Conservation (phyloP, 2,797 vertebrate genomes). For the Onychomys leucogaster region DNA sequence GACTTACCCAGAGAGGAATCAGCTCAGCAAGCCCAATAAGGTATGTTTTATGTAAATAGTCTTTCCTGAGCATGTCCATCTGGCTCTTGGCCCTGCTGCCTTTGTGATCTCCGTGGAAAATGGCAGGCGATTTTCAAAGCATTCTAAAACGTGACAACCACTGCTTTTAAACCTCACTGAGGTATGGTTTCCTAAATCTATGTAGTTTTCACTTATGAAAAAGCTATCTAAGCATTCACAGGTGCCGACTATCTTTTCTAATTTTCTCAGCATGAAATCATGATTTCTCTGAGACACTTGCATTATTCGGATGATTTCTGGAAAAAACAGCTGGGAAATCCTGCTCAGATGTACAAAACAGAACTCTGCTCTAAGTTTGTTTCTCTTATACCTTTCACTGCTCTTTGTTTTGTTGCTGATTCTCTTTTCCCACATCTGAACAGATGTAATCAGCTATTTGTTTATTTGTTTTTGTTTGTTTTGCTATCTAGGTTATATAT, state of each 20-base stretch:
- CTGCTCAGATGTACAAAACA: neutral
- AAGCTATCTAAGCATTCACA: neutral
- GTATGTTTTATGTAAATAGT: neutral
- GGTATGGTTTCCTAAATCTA: neutral
- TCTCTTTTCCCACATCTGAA: neutral
- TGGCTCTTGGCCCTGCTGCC: neutral
- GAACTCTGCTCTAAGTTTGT: neutral
- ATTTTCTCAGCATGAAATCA: neutral
- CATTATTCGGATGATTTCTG: constrained; percentile 34
- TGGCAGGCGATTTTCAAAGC: constrained; percentile 26
- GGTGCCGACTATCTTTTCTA: neutral
- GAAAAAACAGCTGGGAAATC: neutral
- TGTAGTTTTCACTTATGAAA: constrained; percentile 26
- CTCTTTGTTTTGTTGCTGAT: neutral
- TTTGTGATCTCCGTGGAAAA: constrained; percentile 12
- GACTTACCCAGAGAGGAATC: constrained; percentile 19
- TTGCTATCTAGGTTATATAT: neutral
- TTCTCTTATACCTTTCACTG: neutral
- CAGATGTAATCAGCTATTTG: neutral
- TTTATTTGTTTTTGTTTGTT: neutral
- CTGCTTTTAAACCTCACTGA: neutral
- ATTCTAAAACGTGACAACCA: neutral
- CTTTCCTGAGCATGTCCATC: neutral
- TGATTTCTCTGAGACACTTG: neutral
- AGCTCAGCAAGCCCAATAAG: constrained; percentile 53